Percentiles rank a stretch among this genome's conserved stretches.
Evolutionary conservation across 1,140 invertebrate genomes (phyloP).

Genomic region (Sycophaga agraensis): DNA sequence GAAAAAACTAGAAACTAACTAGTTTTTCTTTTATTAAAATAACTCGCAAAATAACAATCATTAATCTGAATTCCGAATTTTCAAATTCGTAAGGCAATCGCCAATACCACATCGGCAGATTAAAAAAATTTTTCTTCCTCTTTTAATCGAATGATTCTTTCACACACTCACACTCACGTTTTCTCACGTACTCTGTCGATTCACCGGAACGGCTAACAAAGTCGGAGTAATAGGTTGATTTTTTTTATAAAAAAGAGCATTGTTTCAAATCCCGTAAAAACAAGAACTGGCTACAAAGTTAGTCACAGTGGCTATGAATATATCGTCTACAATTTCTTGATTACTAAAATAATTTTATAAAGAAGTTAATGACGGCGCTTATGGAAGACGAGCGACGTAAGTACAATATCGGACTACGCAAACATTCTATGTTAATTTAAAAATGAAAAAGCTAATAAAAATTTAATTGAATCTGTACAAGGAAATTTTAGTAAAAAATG

Average conservation of each 20-base stretch:
- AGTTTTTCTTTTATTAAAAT: slow-evolving; percentile 25
- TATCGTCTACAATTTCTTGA: too few species aligned
- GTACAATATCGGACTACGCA: slow-evolving; percentile 19
- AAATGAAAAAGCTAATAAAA: slow-evolving; percentile 14
- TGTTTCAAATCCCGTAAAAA: slow-evolving; percentile 6
- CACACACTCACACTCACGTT: slow-evolving; percentile 9
- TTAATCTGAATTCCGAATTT: slow-evolving; percentile 22
- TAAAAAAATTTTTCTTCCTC: slow-evolving; percentile 18
- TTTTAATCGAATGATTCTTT: slow-evolving; percentile 3
- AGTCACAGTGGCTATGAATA: too few species aligned
- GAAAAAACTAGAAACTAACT: slow-evolving; percentile 25
- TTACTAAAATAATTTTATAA: background rate
- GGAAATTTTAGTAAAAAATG: slow-evolving; percentile 24
- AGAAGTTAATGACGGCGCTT: slow-evolving; percentile 11
- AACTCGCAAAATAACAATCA: slow-evolving; percentile 23
- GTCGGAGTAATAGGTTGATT: slow-evolving; percentile 26
- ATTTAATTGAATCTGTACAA: slow-evolving; percentile 28
- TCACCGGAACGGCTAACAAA: slow-evolving; percentile 30
- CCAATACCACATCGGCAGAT: slow-evolving; percentile 7
- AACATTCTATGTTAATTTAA: slow-evolving; percentile 4
- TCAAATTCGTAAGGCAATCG: slow-evolving; percentile 26
- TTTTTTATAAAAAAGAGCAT: slow-evolving; percentile 16
- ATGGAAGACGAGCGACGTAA: slow-evolving; percentile 30
- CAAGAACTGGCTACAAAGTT: slow-evolving; percentile 1
- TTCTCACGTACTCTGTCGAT: slow-evolving; percentile 9